Evolutionary conservation across 2,888 invertebrate species (phyloP), one percentile per base, ranked within the genome.

Genomic region (Agrochola circellaris): DNA sequence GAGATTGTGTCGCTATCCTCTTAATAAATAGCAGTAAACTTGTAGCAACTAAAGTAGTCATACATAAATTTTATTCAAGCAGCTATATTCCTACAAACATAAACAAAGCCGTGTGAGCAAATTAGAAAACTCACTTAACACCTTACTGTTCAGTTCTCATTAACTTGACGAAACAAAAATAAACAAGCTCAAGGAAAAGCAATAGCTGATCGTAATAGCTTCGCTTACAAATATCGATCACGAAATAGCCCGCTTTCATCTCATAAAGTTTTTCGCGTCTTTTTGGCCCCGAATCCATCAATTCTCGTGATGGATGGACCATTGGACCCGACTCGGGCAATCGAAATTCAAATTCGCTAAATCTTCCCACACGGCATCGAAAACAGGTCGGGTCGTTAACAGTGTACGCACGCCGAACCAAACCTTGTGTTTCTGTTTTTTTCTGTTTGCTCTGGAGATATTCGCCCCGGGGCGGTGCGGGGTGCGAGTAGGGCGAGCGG

Each of bases 311-410:
- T 96, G 96, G 96, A 96, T 96, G 96, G 93, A 93, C 93, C 95
- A 91, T 92, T 93, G 93, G 92, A 91, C 90, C 90, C 88, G 85
- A 91, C 87, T 91, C 92, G 91, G 92, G 94, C 95, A 94, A 96
- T 96, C 96, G 95, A 95, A 95, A 96, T 96, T 96, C 95, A 96
- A 96, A 96, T 96, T 96, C 95, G 96, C 96, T 95, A 96, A 96
- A 96, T 95, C 96, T 96, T 96, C 96, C 95, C 96, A 96, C 95
- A 96, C 94, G 90, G 93, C 92, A 92, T 92, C 93, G 94, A 94
- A 94, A 95, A 96, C 95, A 93, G 95, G 94, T 94, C 94, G 93
- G 93, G 93, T 96, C 95, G 96, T 96, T 96, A 96, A 96, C 96
- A 93, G 95, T 90, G 93, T 93, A 94, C 95, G 90, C 89, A 91